A percentile compares a stretch with the other conserved stretches of the same genome.
Conservation (phyloP, 2,113 vertebrate genomes). For the Eulemur macaco region DNA sequence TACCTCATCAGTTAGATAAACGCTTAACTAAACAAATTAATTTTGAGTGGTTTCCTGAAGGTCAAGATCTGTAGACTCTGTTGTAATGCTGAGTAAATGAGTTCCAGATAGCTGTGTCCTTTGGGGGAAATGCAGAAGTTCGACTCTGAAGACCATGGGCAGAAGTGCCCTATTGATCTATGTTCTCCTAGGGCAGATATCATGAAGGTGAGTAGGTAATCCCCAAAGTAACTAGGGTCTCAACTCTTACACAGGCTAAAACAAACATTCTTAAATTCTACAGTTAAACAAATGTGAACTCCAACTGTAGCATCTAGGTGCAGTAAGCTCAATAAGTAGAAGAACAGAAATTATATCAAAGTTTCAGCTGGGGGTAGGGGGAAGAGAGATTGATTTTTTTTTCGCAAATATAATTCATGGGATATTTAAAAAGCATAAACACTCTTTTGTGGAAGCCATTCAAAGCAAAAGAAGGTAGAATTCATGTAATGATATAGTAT, state of each 20-base stretch:
- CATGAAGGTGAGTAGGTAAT: not conserved
- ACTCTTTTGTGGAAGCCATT: not conserved
- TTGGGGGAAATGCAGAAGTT: conserved; percentile 11
- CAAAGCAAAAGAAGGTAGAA: not conserved
- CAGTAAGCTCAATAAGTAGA: not conserved
- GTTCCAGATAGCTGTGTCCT: conserved; percentile 32
- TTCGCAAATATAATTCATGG: not conserved
- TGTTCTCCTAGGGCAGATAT: not conserved
- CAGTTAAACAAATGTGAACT: not conserved
- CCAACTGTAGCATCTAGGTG: not conserved
- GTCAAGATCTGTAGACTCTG: not conserved
- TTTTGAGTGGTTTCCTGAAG: conserved; percentile 31
- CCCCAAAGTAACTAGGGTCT: not conserved
- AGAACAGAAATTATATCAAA: not conserved
- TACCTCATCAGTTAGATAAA: conserved; percentile 28
- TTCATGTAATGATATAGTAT: not conserved
- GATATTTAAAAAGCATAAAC: not conserved
- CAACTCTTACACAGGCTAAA: not conserved
- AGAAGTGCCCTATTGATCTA: not conserved
- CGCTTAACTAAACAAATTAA: conserved; percentile 65
- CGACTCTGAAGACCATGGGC: not conserved
- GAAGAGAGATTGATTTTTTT: not conserved
- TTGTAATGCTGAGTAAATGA: conserved; percentile 42
- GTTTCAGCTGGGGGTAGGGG: not conserved
- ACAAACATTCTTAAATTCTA: not conserved